Percentiles rank a stretch among this genome's conserved stretches.
Conservation (phyloP, 2,888 invertebrate species). For the Adelognathus sp. region DNA sequence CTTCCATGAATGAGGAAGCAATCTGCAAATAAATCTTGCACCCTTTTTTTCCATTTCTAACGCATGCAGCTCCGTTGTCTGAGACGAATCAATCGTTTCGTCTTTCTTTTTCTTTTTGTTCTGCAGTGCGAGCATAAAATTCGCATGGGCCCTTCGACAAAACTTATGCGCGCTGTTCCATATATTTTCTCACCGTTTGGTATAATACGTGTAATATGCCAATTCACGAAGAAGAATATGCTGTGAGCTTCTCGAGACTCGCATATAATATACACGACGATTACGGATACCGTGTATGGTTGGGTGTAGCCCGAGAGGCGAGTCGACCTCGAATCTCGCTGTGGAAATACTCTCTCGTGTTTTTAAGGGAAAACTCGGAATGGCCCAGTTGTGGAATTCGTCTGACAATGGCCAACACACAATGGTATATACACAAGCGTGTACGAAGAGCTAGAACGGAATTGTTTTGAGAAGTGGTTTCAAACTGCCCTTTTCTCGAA, state of each 20-base stretch:
- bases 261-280: not conserved
- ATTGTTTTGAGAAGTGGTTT: not conserved
- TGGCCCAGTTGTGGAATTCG: not conserved
- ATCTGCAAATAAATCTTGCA: too few relatives aligned
- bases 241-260: not conserved
- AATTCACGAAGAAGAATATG: not conserved
- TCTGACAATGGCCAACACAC: not conserved
- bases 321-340: not conserved
- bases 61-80: too few relatives aligned
- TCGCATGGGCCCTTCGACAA: too few relatives aligned
- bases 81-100: too few relatives aligned
- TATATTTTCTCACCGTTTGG: too few relatives aligned
- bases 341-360: not conserved
- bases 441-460: not conserved
- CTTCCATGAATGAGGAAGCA: too few relatives aligned
- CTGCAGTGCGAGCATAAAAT: too few relatives aligned
- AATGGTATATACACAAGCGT: too few relatives aligned
- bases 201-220: not conserved
- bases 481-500: not conserved
- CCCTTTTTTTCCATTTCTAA: too few relatives aligned
- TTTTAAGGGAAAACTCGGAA: not conserved
- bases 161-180: too few relatives aligned
- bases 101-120: not conserved
- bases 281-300: not conserved
- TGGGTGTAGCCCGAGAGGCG: not conserved